These are phyloP conservation scores for Chouioia cunea DNA, from an alignment of 2,888 invertebrate genomes.

Conservation along the genomic window DNA sequence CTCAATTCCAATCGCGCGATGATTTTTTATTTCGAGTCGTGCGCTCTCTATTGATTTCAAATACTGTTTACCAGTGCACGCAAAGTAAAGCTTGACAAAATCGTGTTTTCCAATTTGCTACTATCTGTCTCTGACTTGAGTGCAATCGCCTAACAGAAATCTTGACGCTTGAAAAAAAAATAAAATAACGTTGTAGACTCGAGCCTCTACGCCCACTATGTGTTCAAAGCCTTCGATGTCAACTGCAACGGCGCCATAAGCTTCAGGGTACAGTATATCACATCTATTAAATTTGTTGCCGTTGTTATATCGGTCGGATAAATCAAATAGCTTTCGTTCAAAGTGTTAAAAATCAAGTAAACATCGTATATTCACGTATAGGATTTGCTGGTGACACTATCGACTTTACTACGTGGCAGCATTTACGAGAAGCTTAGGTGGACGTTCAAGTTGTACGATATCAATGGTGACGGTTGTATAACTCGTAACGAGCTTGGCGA, in stretches of 20 bases:
- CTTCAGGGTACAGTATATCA: conserved; percentile 89
- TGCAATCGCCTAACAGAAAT: conserved; percentile 8
- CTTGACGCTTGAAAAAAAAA: no score
- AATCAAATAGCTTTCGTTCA: no score
- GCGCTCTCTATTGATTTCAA: background rate
- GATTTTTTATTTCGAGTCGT: background rate
- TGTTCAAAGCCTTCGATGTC: conserved; percentile 98
- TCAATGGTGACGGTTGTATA: conserved; percentile 96
- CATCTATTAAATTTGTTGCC: no score
- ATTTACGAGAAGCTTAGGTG: conserved; percentile 94
- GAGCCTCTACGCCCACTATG: conserved; percentile 96
- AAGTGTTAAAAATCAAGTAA: no score
- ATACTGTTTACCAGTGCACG: no score
- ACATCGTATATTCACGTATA: no score
- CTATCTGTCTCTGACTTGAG: background rate
- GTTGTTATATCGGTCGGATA: no score
- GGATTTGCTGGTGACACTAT: conserved; percentile 94
- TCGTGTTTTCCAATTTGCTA: no score
- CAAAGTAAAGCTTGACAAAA: no score
- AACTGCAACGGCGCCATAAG: conserved; percentile 97
- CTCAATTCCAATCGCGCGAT: background rate
- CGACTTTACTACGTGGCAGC: conserved; percentile 91
- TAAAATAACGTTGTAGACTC: conserved; percentile 85
- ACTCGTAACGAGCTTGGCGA: conserved; percentile 90
- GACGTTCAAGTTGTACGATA: conserved; percentile 97